Percentiles rank a stretch among this genome's conserved stretches.
These are phyloP conservation scores for Lithodes maja DNA, from an alignment of 2,888 invertebrate species.

Conservation along the genomic window DNA sequence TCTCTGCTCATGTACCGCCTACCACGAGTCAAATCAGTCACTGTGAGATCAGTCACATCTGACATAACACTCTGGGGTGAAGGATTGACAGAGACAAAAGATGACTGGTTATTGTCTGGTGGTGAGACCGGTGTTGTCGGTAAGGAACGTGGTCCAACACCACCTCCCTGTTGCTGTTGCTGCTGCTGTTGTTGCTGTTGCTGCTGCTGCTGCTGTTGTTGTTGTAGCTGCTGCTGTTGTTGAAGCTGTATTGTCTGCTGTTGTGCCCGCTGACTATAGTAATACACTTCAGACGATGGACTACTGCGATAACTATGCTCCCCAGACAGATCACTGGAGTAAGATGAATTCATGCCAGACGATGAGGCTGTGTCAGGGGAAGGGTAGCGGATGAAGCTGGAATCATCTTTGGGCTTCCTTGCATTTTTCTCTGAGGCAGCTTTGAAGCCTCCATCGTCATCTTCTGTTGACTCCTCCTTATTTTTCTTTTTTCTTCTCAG, in stretches of 20 bases:
- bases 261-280: slow-evolving; percentile 67
- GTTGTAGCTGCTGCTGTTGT: slow-evolving; percentile 61
- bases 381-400: slow-evolving; percentile 70
- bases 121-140: slow-evolving; percentile 70
- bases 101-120: slow-evolving; percentile 59
- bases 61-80: slow-evolving; percentile 57
- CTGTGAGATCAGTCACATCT: slow-evolving; percentile 68
- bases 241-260: slow-evolving; percentile 60
- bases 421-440: slow-evolving; percentile 65
- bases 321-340: slow-evolving; percentile 68
- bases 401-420: slow-evolving; percentile 65
- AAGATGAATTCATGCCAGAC: slow-evolving; percentile 69
- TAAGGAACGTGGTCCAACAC: slow-evolving; percentile 60
- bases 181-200: slow-evolving; percentile 50
- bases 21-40: slow-evolving; percentile 64
- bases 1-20: slow-evolving; percentile 70
- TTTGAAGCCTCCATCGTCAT: slow-evolving; percentile 70
- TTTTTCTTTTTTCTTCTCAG: slow-evolving; percentile 69
- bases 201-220: slow-evolving; percentile 58
- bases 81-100: slow-evolving; percentile 62
- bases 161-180: slow-evolving; percentile 50
- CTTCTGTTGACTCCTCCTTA: slow-evolving; percentile 67
- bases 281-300: slow-evolving; percentile 70
- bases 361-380: slow-evolving; percentile 70
- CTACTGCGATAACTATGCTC: slow-evolving; percentile 70